Conservation (phyloP, 2,113 vertebrate genomes). For the Chitala chitala region DNA sequence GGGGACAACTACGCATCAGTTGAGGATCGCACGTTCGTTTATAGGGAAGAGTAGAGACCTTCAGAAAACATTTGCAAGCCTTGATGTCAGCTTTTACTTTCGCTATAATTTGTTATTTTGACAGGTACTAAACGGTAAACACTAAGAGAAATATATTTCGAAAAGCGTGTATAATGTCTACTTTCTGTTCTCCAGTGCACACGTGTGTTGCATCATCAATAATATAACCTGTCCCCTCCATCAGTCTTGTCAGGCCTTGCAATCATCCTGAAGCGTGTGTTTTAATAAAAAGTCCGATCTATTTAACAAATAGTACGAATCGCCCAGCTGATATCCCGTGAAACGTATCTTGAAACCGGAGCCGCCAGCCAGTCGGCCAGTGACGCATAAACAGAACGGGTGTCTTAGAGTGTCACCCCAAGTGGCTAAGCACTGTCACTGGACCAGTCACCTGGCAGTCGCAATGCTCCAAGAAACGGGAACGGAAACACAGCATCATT, state of each 20-base stretch:
- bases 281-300: slow-evolving; percentile 56
- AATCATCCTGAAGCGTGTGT: slow-evolving; percentile 16
- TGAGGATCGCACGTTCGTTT: too few species aligned
- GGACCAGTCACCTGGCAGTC: not conserved
- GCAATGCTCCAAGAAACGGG: not conserved
- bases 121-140: too few species aligned
- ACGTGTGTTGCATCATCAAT: not conserved
- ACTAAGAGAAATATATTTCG: too few species aligned
- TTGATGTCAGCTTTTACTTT: too few species aligned
- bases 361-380: slow-evolving; percentile 24
- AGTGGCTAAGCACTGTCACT: not conserved
- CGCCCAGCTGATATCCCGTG: slow-evolving; percentile 34
- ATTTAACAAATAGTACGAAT: slow-evolving; percentile 58
- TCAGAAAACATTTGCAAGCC: too few species aligned
- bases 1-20: too few species aligned
- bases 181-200: not conserved
- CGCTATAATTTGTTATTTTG: too few species aligned
- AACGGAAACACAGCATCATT: not conserved
- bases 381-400: slow-evolving; percentile 35
- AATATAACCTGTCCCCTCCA: not conserved
- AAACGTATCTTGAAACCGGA: slow-evolving; percentile 55
- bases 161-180: too few species aligned
- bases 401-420: not conserved
- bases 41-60: too few species aligned
- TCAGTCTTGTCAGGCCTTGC: not conserved